Evolutionary conservation across 2,113 vertebrate species (phyloP), one percentile per base, ranked within the genome.

Genomic region (Hippoglossus stenolepis): DNA sequence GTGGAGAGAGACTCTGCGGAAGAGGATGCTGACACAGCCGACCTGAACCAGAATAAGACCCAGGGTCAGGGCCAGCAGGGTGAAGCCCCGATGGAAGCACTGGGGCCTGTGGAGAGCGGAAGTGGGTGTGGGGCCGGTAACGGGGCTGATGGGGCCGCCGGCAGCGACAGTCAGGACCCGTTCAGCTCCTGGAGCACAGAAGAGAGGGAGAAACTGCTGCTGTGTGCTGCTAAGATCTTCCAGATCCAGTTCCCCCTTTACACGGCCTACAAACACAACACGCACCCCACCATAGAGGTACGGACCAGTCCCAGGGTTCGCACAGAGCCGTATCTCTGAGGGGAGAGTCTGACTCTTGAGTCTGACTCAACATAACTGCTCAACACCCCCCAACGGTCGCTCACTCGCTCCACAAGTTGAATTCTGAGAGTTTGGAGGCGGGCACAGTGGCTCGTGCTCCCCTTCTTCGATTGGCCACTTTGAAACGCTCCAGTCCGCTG

Each of bases 221-320:
- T 99, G 54, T 99, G 97, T 86, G 96, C 98, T 73, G 97, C 98
- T 93, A 99, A 99, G 94, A 99, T 99, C 87, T 99, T 99, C 90
- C 98, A 99, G 92, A 99, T 99, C 91, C 98, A 99, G 91, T 99
- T 99, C 91, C 98, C 98, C 31, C 95, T 99, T 53, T 99, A 99
- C 93, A 99, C 97, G 9, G 98, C 98, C 91, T 99, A 99, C 88
- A 99, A 99, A 93, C 98, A 99, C 96, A 99, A 99, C 90, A 99
- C 97, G 49, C 98, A 99, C 91, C 96, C 97, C 75, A 99, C 98
- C 47, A 98, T 99, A 93, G 98, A 99, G 97, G 98, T 99, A 40
- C 17, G 4, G 18, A 40, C 59, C 38, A 2, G 11, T 40, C 40
- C 40, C 35, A 7, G 12, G 40, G 1, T 43, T 4, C 31, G 0